Evolutionary conservation across 1,140 invertebrate species (phyloP), one percentile per base, ranked within the genome.

Genomic region (Drosophila leontia): DNA sequence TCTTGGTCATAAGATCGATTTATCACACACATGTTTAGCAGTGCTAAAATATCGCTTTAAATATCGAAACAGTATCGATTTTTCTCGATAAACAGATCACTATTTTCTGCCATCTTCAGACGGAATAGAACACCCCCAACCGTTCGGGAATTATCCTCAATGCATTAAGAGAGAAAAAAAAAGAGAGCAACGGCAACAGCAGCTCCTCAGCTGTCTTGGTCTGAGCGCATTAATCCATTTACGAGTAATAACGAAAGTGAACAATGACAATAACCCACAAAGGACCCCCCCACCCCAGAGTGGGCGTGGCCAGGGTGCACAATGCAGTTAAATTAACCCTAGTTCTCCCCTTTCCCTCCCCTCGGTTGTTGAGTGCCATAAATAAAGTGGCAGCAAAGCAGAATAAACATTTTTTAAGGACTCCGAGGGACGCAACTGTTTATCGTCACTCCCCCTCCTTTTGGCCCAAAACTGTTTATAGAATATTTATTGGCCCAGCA

Each of bases 181-280:
- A n/a, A 51, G 41, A 51, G 32, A 62, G 58, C 29, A 41, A 11
- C 8, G 29, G 15, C 19, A 35, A 47, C 47, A 12, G 34, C 37
- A 23, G n/a, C 23, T 56, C 13, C 35, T 56, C 53, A 39, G 34
- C 53, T 41, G 47, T 29, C 55, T n/a, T 29, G 29, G 8, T n/a
- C n/a, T 6, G 44, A 56, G 42, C 37, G 67, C 68, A 74, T 72
- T 74, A 74, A 74, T 72, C 70, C 70, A 74, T 72, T 74, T 72
- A 70, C 63, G 67, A 56, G 63, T 69, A 74, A 74, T 74, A 74
- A 74, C 70, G 69, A 72, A 51, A 74, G 69, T 72, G 69, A 45
- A 72, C 53, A 72, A 59, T 60, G 69, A 72, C 69, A 72, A 72
- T 60, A 60, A 72, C 12, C 69, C 67, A 23, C 68, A 39, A 56